Conservation (phyloP, 2,888 invertebrate species). For the Coleophora deauratella region DNA sequence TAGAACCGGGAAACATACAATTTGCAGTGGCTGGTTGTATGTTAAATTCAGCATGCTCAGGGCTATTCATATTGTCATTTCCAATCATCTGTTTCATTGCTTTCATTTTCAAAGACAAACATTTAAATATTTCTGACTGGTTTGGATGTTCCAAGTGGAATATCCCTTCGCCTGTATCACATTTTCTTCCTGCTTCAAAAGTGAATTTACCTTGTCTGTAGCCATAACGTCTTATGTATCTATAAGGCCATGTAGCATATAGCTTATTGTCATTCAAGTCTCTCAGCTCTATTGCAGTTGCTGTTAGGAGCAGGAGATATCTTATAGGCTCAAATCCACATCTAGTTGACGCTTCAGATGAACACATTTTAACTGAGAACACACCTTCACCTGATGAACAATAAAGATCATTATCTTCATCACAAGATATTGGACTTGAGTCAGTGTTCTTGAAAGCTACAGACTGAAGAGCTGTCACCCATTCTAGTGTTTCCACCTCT, state of each 20-base stretch:
- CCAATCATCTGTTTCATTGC: conserved; percentile 88
- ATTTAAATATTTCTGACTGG: conserved; percentile 87
- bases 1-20: conserved; percentile 83
- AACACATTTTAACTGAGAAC: conserved; percentile 83
- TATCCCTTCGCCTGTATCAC: conserved; percentile 88
- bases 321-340: conserved; percentile 82
- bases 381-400: conserved; percentile 89
- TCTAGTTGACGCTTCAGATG: conserved; percentile 84
- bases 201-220: conserved; percentile 89
- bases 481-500: conserved; percentile 81
- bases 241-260: conserved; percentile 87
- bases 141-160: conserved; percentile 87
- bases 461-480: conserved; percentile 85
- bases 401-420: conserved; percentile 92
- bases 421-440: conserved; percentile 76
- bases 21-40: conserved; percentile 83
- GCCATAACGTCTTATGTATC: conserved; percentile 88
- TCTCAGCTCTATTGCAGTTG: conserved; percentile 83
- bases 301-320: conserved; percentile 83
- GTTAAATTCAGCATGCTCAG: conserved; percentile 81
- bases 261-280: conserved; percentile 77
- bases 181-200: conserved; percentile 91
- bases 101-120: conserved; percentile 88
- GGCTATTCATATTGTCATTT: conserved; percentile 77
- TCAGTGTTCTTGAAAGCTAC: conserved; percentile 85